These are phyloP conservation scores for Rhinichthys klamathensis DNA, from an alignment of 2,113 vertebrate species.

Conservation along the genomic window DNA sequence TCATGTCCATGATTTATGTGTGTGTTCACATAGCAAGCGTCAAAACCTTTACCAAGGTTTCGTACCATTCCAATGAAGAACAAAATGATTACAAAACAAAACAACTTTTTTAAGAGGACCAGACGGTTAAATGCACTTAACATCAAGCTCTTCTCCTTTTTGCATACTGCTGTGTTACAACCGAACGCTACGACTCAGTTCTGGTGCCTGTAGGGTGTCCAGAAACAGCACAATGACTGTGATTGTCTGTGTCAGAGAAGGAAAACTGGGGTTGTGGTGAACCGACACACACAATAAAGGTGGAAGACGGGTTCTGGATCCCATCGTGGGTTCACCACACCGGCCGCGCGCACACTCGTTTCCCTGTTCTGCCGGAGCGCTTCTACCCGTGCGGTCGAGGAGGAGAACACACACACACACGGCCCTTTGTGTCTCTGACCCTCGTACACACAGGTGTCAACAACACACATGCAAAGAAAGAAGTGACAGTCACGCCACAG, in stretches of 20 bases:
- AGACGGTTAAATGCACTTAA: no score
- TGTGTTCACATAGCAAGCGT: no score
- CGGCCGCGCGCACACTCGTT: conserved; percentile 62
- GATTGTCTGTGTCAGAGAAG: conserved; percentile 71
- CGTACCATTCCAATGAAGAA: no score
- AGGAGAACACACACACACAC: conserved; percentile 24
- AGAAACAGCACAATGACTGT: conserved; percentile 66
- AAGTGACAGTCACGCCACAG: not conserved
- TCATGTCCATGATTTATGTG: no score
- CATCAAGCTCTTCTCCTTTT: no score
- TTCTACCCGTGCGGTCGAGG: not conserved
- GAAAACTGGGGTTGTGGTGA: conserved; percentile 64
- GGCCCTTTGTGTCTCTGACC: conserved; percentile 37
- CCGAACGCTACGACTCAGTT: not conserved
- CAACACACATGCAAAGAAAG: not conserved
- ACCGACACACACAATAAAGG: conserved; percentile 67
- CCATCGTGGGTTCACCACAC: conserved; percentile 61
- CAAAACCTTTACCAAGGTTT: no score
- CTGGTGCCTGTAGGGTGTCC: conserved; percentile 35
- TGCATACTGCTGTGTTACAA: no score
- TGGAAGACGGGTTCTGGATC: conserved; percentile 60
- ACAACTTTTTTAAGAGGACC: no score
- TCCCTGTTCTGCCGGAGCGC: conserved; percentile 55
- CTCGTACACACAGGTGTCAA: not conserved
- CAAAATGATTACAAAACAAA: no score